phyloP scores from a whole-genome alignment of 2,797 vertebrate genomes.

The Rhincodon typus region DNA sequence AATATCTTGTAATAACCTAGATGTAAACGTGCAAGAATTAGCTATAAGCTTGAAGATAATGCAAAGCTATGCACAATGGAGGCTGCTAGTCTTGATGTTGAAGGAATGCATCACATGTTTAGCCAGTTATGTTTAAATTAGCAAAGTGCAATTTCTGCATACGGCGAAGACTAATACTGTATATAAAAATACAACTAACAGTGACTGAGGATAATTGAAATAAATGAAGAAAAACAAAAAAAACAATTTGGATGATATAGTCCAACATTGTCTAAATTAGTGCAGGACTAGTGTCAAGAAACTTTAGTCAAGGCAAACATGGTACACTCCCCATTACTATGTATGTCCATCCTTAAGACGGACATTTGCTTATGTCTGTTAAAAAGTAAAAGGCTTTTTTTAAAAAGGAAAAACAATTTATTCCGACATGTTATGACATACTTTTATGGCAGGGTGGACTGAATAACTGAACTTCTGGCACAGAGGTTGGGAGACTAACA shows the following conservation, averaged over 20 bases:
- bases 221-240: not conserved
- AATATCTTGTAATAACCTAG: not conserved
- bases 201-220: too few species aligned
- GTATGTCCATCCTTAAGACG: not conserved
- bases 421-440: too few species aligned
- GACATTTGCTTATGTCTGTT: not conserved
- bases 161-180: not conserved
- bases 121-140: not conserved
- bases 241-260: not conserved
- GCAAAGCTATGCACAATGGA: not conserved
- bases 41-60: not conserved
- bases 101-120: not conserved
- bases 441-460: too few species aligned
- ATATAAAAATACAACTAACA: not conserved
- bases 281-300: not conserved
- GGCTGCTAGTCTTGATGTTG: not conserved
- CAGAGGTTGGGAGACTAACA: too few species aligned
- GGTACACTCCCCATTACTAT: not conserved
- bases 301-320: not conserved
- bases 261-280: not conserved
- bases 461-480: too few species aligned
- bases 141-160: not conserved
- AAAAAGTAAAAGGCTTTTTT: not conserved
- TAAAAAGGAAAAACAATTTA: too few species aligned
- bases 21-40: not conserved